Evolutionary conservation across 1,140 invertebrate genomes (phyloP).

Genomic region (Lepidurus arcticus): DNA sequence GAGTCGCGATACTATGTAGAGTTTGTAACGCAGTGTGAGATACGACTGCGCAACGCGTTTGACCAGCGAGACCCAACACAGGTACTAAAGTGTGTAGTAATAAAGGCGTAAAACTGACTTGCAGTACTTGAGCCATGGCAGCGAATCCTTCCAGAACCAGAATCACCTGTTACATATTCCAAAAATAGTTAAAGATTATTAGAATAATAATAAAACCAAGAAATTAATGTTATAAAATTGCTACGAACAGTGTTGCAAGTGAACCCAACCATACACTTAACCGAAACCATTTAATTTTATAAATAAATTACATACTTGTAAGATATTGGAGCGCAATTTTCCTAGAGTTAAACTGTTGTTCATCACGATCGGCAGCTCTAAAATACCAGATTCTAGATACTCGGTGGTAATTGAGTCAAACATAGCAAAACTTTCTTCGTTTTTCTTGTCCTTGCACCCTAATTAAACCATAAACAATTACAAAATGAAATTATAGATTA

Average conservation of each 20-base stretch:
- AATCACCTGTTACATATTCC: background rate
- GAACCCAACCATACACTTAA: background rate
- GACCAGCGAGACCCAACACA: background rate
- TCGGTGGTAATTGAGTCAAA: background rate
- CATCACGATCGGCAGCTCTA: background rate
- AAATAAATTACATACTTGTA: background rate
- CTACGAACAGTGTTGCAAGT: background rate
- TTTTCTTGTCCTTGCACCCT: background rate
- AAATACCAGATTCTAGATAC: background rate
- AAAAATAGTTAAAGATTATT: background rate
- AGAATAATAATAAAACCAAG: background rate
- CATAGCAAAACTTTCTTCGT: background rate
- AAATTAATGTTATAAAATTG: background rate
- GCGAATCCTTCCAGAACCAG: background rate
- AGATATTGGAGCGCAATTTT: background rate
- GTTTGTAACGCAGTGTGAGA: background rate
- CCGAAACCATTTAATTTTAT: background rate
- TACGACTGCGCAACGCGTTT: background rate
- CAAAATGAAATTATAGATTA: background rate
- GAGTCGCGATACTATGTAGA: background rate
- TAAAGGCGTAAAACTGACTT: background rate
- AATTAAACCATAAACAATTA: background rate
- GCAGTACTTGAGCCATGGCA: background rate
- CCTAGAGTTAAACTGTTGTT: background rate
- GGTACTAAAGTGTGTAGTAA: background rate